Evolutionary conservation across 2,888 invertebrate genomes (phyloP), one percentile per base, ranked within the genome.

Genomic region (Drosophila antonietae): DNA sequence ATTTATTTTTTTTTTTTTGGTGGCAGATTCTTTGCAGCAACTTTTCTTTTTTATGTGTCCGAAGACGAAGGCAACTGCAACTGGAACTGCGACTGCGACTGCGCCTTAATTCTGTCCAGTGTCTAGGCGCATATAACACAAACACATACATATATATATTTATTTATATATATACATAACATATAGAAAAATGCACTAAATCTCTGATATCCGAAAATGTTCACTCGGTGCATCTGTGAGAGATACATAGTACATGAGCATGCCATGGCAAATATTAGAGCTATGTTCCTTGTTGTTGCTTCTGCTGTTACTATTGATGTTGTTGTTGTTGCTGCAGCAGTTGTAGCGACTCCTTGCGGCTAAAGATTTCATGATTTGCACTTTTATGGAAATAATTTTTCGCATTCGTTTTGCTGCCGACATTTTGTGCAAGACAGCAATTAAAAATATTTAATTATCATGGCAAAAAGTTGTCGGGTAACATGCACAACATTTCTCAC

Each of bases 151-250:
- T 51, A 63, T 62, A 59, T 58, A 73, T 49, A 68, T 47, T 60
- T 31, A 68, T 53, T 63, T 23, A 73, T 53, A 65, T 65, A 58
- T 52, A 67, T 53, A 66, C 28, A 77, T 59, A 78, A 66, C 75
- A 68, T 79, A 79, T 75, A 75, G 65, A 75, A 79, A 79, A 84
- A 72, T 90, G 83, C 83, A 83, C 83, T 87, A 88, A 87, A 87
- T 90, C 87, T 87, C 86, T 86, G 87, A 90, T 87, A 90, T 90
- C 88, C 87, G 75, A 87, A 87, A 87, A 90, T 87, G 88, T 90
- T 83, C 61, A 70, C 70, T 66, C 68, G 70, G 65, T 70, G 75
- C 71, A 80, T 78, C 80, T 80, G 56, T 80, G 71, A 90, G 88
- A 87, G 88, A 87, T 89, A 85, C 76, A 75, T 81, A 63, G 72